A percentile compares a stretch with the other conserved stretches of the same genome.
phyloP scores from a whole-genome alignment of 2,888 invertebrate genomes.

The Conistra vaccinii region DNA sequence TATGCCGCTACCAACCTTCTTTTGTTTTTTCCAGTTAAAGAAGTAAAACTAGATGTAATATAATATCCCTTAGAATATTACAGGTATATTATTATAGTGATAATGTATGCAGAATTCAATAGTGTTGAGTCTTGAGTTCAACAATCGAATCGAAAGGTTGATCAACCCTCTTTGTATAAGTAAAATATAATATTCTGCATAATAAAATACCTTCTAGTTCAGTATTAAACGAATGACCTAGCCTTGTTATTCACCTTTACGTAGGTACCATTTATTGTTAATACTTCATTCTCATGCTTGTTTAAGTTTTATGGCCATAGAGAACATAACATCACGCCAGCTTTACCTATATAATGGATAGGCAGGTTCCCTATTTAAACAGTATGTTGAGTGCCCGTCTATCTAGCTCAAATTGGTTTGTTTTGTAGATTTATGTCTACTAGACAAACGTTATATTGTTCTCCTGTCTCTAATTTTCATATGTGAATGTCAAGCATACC shows the following conservation, averaged over 20 bases:
- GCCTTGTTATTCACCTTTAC: slow-evolving; percentile 2
- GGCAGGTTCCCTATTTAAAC: background rate
- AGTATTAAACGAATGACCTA: background rate
- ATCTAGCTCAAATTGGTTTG: too few species aligned
- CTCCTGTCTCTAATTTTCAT: too few species aligned
- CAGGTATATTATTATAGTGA: background rate
- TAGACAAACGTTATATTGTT: too few species aligned
- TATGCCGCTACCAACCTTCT: too few species aligned
- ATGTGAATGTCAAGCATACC: too few species aligned
- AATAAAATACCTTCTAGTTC: background rate
- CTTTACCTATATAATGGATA: background rate
- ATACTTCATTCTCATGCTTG: slow-evolving; percentile 12
- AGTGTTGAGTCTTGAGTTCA: slow-evolving; percentile 10
- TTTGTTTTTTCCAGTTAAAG: background rate
- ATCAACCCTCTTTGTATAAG: slow-evolving; percentile 1
- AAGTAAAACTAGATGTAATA: background rate
- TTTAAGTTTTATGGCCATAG: background rate
- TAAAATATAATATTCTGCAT: slow-evolving; percentile 11
- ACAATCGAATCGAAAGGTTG: slow-evolving; percentile 12
- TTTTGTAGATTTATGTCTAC: too few species aligned
- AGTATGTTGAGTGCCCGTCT: too few species aligned
- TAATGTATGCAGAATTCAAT: slow-evolving; percentile 5
- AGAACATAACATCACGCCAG: background rate
- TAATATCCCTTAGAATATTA: background rate
- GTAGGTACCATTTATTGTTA: background rate